Percentiles rank a stretch among this genome's conserved stretches.
phyloP scores from a whole-genome alignment of 2,888 invertebrate genomes.

The Neria commutata region DNA sequence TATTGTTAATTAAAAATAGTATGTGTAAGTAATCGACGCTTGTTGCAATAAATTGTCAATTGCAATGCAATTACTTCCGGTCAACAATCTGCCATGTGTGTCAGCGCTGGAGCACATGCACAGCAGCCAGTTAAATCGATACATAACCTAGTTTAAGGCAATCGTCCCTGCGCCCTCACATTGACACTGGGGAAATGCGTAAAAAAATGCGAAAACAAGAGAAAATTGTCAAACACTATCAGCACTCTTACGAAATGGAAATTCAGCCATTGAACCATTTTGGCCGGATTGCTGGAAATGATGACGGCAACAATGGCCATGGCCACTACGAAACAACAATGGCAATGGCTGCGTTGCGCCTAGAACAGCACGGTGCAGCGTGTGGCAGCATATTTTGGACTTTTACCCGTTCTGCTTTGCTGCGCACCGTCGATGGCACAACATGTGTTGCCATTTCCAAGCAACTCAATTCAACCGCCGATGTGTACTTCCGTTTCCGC shows the following conservation, averaged over 20 bases:
- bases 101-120: constrained; percentile 7
- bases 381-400: too few species aligned
- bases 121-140: constrained; percentile 43
- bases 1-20: constrained; percentile 1
- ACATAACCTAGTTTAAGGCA: constrained; percentile 37
- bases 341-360: too few species aligned
- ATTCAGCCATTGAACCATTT: not conserved
- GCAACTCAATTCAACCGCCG: too few species aligned
- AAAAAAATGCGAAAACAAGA: not conserved
- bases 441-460: too few species aligned
- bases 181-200: constrained; percentile 32
- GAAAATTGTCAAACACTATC: constrained; percentile 41
- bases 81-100: constrained; percentile 38
- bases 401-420: too few species aligned
- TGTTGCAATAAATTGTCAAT: constrained; percentile 56
- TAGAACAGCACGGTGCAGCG: too few species aligned
- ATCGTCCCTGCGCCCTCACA: constrained; percentile 41
- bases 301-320: not conserved
- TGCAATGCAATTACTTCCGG: constrained; percentile 53
- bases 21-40: constrained; percentile 30
- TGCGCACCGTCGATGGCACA: too few species aligned
- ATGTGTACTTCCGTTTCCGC: constrained; percentile 47
- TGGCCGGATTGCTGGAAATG: not conserved
- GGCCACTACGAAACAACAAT: too few species aligned
- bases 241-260: constrained; percentile 28